These are phyloP conservation scores for Manacus vitellinus DNA, from an alignment of 2,113 vertebrate species.

Conservation along the genomic window DNA sequence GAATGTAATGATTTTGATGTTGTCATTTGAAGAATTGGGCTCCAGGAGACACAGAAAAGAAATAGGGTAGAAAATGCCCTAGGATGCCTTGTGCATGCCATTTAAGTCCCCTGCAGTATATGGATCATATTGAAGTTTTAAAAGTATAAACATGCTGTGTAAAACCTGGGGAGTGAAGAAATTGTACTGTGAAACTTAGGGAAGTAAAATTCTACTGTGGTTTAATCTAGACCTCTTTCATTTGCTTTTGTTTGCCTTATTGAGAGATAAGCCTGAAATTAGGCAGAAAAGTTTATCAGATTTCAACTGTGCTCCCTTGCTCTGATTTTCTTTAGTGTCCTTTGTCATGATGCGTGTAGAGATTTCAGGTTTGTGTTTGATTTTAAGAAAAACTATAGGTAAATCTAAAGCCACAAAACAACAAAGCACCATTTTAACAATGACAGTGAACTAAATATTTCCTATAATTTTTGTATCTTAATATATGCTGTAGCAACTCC, in stretches of 20 bases:
- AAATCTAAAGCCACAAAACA: not conserved
- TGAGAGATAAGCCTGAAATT: not conserved
- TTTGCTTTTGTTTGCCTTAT: not conserved
- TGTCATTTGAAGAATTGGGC: not conserved
- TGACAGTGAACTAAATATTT: not conserved
- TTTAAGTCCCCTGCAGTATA: not conserved
- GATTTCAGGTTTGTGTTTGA: not conserved
- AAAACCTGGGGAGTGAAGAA: not conserved
- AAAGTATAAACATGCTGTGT: not conserved
- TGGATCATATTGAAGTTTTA: not conserved
- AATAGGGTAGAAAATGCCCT: not conserved
- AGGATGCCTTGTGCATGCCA: not conserved
- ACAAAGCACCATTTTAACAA: not conserved
- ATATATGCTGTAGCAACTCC: not conserved
- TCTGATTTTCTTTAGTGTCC: not conserved
- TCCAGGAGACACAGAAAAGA: not conserved
- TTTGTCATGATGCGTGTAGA: not conserved
- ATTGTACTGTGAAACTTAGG: not conserved
- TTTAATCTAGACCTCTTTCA: not conserved
- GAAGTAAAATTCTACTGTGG: not conserved
- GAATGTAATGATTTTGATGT: slow-evolving; percentile 1
- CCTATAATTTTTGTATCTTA: not conserved
- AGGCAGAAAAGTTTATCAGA: slow-evolving; percentile 1
- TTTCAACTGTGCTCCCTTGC: not conserved
- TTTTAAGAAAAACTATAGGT: not conserved